Conservation (phyloP, 2,797 vertebrate genomes). For the Phylloscopus collybita region DNA sequence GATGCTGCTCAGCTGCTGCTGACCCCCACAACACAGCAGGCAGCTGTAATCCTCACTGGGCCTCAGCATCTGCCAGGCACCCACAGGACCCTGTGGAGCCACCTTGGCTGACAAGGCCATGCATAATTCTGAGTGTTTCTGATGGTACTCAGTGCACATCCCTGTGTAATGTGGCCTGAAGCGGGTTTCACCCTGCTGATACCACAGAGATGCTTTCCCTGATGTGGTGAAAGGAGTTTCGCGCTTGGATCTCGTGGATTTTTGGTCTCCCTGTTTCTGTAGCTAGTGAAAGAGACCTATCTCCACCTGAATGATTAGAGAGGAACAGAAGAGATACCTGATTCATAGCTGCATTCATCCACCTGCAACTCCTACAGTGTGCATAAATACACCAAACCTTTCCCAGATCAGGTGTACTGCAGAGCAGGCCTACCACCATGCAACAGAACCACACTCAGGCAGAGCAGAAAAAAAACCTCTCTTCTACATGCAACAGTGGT, state of each 20-base stretch:
- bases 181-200: not conserved
- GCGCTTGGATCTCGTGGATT: not conserved
- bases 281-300: not conserved
- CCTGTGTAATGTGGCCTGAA: accelerated
- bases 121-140: accelerated
- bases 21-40: accelerated
- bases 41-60: accelerated
- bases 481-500: accelerated
- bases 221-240: not conserved
- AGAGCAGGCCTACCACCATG: not conserved
- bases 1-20: not conserved
- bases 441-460: not conserved
- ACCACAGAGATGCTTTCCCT: not conserved
- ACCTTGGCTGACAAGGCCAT: accelerated
- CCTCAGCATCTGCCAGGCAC: not conserved
- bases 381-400: not conserved
- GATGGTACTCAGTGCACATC: not conserved
- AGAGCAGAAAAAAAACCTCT: not conserved
- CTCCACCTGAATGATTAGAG: not conserved
- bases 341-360: not conserved
- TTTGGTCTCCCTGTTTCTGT: not conserved
- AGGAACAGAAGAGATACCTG: not conserved
- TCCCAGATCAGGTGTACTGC: not conserved
- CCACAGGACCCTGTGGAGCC: accelerated
- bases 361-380: too few relatives aligned